phyloP scores from a whole-genome alignment of 2,797 vertebrate species.

The Chaenodraco wilsoni region DNA sequence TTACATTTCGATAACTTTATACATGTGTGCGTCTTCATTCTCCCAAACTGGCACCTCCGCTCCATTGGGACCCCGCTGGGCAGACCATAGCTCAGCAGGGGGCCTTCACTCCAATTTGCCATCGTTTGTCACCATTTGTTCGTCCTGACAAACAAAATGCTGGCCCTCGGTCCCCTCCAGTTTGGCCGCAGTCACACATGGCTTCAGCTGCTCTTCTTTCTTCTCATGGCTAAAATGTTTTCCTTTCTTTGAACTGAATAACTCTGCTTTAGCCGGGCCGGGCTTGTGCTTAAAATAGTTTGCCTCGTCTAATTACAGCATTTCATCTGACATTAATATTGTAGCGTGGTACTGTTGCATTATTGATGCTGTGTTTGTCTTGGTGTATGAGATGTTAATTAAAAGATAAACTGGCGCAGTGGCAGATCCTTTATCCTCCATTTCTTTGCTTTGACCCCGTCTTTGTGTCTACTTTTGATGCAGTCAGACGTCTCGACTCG shows the following conservation, averaged over 20 bases:
- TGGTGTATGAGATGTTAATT: slow-evolving; percentile 73
- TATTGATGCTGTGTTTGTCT: slow-evolving; percentile 76
- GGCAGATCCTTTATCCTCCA: slow-evolving; percentile 64
- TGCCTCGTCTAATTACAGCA: slow-evolving; percentile 66
- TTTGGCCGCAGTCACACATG: slow-evolving; percentile 61
- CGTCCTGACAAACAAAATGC: slow-evolving; percentile 74
- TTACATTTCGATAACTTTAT: slow-evolving; percentile 71
- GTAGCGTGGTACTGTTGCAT: slow-evolving; percentile 69
- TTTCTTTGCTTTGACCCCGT: slow-evolving; percentile 39
- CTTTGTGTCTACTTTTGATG: slow-evolving; percentile 47
- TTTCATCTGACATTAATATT: slow-evolving; percentile 77
- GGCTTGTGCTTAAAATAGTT: slow-evolving; percentile 60
- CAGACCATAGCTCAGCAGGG: slow-evolving; percentile 78
- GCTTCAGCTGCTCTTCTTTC: slow-evolving; percentile 66
- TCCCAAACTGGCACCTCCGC: slow-evolving; percentile 61
- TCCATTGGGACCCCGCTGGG: slow-evolving; percentile 63
- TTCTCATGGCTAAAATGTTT: slow-evolving; percentile 50
- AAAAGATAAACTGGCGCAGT: slow-evolving; percentile 69
- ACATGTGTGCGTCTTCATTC: slow-evolving; percentile 58
- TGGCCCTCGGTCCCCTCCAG: slow-evolving; percentile 64
- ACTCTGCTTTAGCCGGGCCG: slow-evolving; percentile 1
- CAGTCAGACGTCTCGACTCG: slow-evolving; percentile 45
- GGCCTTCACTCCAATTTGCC: slow-evolving; percentile 85
- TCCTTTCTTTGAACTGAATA: slow-evolving; percentile 25
- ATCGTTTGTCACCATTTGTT: slow-evolving; percentile 86